Conservation (phyloP, 1,140 invertebrate species). For the Andricus grossulariae region DNA sequence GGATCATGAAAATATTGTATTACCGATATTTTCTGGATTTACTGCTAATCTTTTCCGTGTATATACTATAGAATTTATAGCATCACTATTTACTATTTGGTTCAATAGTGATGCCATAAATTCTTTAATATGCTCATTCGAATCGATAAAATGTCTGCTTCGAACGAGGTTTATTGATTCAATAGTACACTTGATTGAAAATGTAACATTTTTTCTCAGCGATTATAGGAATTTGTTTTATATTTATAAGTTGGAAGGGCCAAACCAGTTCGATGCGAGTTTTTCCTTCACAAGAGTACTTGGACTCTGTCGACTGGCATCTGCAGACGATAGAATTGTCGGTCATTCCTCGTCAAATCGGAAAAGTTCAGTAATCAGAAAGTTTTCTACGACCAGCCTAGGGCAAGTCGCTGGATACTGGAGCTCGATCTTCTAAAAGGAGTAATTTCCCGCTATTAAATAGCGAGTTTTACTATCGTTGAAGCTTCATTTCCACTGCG, state of each 20-base stretch:
- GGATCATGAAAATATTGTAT: no score
- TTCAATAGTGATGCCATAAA: no score
- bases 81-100: no score
- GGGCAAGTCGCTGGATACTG: constrained; percentile 48
- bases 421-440: constrained; percentile 40
- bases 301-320: not conserved
- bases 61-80: no score
- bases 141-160: no score
- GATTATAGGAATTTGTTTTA: no score
- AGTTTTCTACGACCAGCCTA: constrained; percentile 53
- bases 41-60: no score
- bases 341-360: constrained; percentile 65
- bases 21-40: no score
- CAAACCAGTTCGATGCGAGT: not conserved
- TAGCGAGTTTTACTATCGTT: constrained; percentile 11
- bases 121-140: not conserved
- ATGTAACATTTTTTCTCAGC: no score
- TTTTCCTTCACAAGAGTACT: not conserved
- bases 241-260: not conserved
- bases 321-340: constrained; percentile 58
- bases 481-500: not conserved
- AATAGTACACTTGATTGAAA: no score
- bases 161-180: no score
- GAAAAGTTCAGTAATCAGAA: constrained; percentile 70
- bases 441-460: constrained; percentile 9